Percentiles rank a stretch among this genome's conserved stretches.
Conservation (phyloP, 2,888 invertebrate species). For the Julus scandinavius region DNA sequence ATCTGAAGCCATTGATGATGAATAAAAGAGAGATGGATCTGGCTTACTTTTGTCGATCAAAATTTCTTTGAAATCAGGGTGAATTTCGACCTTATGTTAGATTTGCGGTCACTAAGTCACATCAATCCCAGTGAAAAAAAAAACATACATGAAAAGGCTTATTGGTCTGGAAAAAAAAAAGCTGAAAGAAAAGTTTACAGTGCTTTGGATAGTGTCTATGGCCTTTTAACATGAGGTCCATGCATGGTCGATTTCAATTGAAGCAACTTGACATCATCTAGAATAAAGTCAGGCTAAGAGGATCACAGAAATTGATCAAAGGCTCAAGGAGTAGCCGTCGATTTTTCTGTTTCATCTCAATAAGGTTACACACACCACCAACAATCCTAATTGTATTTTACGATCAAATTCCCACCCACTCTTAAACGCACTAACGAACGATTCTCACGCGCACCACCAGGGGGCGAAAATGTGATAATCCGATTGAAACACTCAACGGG, state of each 20-base stretch:
- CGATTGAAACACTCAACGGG: conserved; percentile 24
- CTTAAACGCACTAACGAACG: not conserved
- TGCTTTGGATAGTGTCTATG: not conserved
- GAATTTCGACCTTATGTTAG: conserved; percentile 13
- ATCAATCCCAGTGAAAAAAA: conserved; percentile 3
- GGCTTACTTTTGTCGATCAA: conserved; percentile 20
- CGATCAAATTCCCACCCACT: conserved; percentile 24
- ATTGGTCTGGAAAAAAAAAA: conserved; percentile 19
- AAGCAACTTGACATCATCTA: conserved; percentile 39
- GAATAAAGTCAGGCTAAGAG: conserved; percentile 34
- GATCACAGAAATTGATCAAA: conserved; percentile 45
- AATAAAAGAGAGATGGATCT: not conserved
- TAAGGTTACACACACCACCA: conserved; percentile 40
- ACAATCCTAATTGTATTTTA: conserved; percentile 44
- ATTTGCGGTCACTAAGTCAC: conserved; percentile 31
- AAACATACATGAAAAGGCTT: conserved; percentile 36
- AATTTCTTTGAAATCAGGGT: not conserved
- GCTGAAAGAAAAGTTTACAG: conserved; percentile 22
- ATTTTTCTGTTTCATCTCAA: conserved; percentile 41
- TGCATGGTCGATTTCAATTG: conserved; percentile 39
- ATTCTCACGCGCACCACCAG: not conserved
- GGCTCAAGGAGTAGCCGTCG: conserved; percentile 24
- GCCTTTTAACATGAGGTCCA: conserved; percentile 40
- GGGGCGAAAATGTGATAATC: not conserved
- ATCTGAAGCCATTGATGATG: not conserved